Base-by-base conservation (phyloP, 2,797 vertebrate genomes). In the Notoglanidium macrostoma region DNA sequence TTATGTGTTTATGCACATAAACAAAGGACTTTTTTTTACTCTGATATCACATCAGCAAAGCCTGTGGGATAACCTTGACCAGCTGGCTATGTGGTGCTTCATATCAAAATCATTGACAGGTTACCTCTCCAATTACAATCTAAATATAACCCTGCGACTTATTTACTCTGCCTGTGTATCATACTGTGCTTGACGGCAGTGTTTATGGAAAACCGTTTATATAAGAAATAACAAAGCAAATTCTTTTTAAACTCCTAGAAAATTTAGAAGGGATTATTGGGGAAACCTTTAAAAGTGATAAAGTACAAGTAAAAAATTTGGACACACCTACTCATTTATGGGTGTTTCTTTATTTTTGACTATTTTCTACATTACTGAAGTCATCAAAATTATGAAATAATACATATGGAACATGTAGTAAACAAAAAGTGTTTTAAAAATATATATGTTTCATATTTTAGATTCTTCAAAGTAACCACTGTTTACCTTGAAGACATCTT, bases 61-160 rank as follows among this genome's bases (percentile, higher is more conserved):
- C 54, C 89, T 67, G 65, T 85, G 85, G 82, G 70, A 87, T 88
- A 85, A 89, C 86, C 83, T 89, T 87, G 67, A 87, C 68, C 65
- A 83, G 26, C 87, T 67, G 67, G 86, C 54, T 74, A 79, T 85
- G 78, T 54, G n/a, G 23, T 17, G 70, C 83, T 86, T 74, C 29
- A 55, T 86, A 87, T 77, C 32, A 65, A 32, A 88, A 63, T 17
- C 49, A 82, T 17, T 90, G 84, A 81, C 49, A 85, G 46, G n/a
- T 73, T 83, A 80, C 65, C 32, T 76, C 76, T 89, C 86, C 73
- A 11, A 72, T 89, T 51, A 57, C 76, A 40, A 26, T 65, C 89
- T 89, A 91, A 89, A 89, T 86, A 89, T 85, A 89, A 21, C 26
- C 21, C 23, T 29, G 65, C 44, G 73, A 61, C 21, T 35, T 68